Base-by-base conservation (phyloP, 2,113 vertebrate genomes). In the Rafetus swinhoei region DNA sequence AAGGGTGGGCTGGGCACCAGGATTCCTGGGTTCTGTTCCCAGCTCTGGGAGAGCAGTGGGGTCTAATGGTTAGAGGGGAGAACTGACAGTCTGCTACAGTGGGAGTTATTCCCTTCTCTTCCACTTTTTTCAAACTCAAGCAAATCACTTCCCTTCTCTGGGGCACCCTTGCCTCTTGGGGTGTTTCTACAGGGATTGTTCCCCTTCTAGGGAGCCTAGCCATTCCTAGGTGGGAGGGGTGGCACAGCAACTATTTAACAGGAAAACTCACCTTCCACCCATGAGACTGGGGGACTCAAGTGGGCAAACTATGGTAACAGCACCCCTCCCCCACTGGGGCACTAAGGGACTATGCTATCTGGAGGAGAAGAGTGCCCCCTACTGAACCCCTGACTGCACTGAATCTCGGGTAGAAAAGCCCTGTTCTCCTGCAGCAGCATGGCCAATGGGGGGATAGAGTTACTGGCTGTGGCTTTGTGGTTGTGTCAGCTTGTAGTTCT, bases 321-420 rank as follows among this genome's bases (percentile, higher is more conserved):
- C 10, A 4, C 24, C 59, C 59, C 59, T 39, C 39, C 39, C 39
- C 39, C 39, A 39, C 25, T 60, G 9, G 59, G 12, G 29, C 60
- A 11, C 11, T 32, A 1, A 27, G 27, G 60, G 29, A n/a, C 35
- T 6, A 11, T 16, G n/a, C 7, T 25, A 3, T 24, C 7, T 7
- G 24, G 9, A 12, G 62, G 56, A 79, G 39, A 27, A 27, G 27
- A 82, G 81, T 21, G 6, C 55, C 77, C 39, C 69, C 56, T 57
- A 35, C 7, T 53, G 54, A 77, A 4, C 55, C 3, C 8, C 25
- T 32, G 22, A 53, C 52, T 32, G 45, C 50, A 54, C 12, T 6
- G 27, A 79, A 6, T 55, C 32, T 19, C 29, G 13, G 53, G 79
- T 27, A 9, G 79, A 8, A 9, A 6, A 32, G 25, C 55, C 29